A percentile compares a stretch with the other conserved stretches of the same genome.
Evolutionary conservation across 2,113 vertebrate genomes (phyloP).

Genomic region (Malaclemys terrapin): DNA sequence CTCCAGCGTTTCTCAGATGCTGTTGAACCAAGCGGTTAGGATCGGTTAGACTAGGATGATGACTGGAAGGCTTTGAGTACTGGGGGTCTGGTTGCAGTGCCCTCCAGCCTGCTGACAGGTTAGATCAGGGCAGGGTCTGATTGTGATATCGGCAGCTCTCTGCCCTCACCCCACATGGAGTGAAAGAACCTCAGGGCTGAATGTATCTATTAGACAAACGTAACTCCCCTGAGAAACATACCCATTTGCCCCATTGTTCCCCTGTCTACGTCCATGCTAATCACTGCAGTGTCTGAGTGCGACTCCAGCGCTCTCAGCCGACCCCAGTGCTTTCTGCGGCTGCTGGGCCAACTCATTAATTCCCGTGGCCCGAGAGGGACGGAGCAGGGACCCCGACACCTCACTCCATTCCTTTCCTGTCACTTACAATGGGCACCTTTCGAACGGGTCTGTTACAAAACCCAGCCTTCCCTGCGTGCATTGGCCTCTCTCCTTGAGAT

Average conservation of each 20-base stretch:
- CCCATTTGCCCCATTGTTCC: fast-evolving
- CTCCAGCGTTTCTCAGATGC: background rate
- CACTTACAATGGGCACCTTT: background rate
- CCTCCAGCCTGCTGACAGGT: background rate
- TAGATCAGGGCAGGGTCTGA: background rate
- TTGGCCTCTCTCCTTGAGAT: background rate
- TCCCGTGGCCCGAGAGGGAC: fast-evolving
- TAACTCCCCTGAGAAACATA: background rate
- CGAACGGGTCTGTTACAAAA: background rate
- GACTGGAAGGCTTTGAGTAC: no score
- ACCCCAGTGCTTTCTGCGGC: background rate
- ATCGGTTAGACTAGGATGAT: background rate
- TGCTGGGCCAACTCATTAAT: constrained; percentile 23
- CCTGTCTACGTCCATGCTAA: background rate
- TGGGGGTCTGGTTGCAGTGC: background rate
- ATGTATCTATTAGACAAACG: background rate
- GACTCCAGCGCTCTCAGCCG: constrained; percentile 36
- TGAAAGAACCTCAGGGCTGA: background rate
- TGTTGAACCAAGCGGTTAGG: background rate
- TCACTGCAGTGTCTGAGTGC: background rate
- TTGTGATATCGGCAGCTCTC: background rate
- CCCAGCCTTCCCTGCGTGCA: fast-evolving
- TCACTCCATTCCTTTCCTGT: background rate
- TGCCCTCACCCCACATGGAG: background rate
- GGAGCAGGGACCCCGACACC: fast-evolving